phyloP scores from a whole-genome alignment of 1,140 invertebrate species.

The Pissodes strobi region DNA sequence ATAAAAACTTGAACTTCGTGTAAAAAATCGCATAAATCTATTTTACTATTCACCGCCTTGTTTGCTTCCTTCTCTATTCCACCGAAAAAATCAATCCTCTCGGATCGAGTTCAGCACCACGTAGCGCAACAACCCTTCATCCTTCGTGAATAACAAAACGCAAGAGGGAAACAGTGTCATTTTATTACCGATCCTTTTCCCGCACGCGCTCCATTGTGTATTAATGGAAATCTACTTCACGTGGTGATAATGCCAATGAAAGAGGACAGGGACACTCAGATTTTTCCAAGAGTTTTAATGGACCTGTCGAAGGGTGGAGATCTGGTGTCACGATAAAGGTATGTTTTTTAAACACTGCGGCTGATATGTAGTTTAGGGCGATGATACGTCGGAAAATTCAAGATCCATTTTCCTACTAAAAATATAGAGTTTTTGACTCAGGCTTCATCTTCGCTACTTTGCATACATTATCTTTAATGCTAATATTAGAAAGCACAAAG shows the following conservation, averaged over 20 bases:
- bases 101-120: constrained; percentile 28
- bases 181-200: constrained; percentile 17
- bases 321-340: constrained; percentile 6
- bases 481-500: too few species aligned
- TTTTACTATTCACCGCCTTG: constrained; percentile 7
- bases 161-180: constrained; percentile 17
- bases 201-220: constrained; percentile 21
- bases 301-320: constrained; percentile 14
- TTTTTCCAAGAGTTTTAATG: constrained; percentile 24
- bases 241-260: constrained; percentile 34
- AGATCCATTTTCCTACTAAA: too few species aligned
- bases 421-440: too few species aligned
- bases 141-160: constrained; percentile 29
- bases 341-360: too few species aligned
- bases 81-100: constrained; percentile 25
- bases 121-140: constrained; percentile 30
- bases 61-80: constrained; percentile 9
- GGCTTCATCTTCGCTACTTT: too few species aligned
- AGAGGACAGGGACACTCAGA: constrained; percentile 21
- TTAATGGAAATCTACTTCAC: constrained; percentile 33
- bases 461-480: too few species aligned
- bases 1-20: too few species aligned
- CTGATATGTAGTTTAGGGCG: too few species aligned
- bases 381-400: too few species aligned
- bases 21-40: background rate